A percentile compares a stretch with the other conserved stretches of the same genome.
These are phyloP conservation scores for Mya arenaria DNA, from an alignment of 1,140 invertebrate genomes.

Conservation along the genomic window DNA sequence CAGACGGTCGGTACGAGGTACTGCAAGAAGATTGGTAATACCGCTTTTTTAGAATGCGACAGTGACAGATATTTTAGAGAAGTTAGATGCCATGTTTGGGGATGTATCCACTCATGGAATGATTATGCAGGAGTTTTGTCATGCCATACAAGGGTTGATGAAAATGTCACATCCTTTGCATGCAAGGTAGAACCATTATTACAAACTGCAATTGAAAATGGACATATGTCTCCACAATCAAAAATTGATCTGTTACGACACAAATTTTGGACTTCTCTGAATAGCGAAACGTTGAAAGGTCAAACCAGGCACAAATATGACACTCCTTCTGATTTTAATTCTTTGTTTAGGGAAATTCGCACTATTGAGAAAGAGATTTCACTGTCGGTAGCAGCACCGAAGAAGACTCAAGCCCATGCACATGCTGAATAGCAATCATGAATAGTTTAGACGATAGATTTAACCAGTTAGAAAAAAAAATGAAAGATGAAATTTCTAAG, in stretches of 20 bases:
- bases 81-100: not conserved
- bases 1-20: not conserved
- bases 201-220: not conserved
- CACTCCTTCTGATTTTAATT: slow-evolving; percentile 1
- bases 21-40: not conserved
- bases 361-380: not conserved
- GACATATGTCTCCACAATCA: not conserved
- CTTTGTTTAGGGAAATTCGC: not conserved
- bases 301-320: slow-evolving; percentile 26
- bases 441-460: too few species aligned
- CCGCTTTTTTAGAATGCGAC: not conserved
- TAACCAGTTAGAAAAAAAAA: too few species aligned
- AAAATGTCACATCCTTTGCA: not conserved
- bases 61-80: not conserved
- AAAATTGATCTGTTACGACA: slow-evolving; percentile 5
- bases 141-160: not conserved
- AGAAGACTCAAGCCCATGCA: not conserved
- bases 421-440: not conserved
- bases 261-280: slow-evolving; percentile 25
- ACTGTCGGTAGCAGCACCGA: not conserved
- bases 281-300: slow-evolving; percentile 9
- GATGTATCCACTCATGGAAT: not conserved
- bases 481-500: not conserved
- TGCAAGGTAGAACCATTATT: not conserved
- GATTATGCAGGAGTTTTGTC: not conserved